A percentile compares a stretch with the other conserved stretches of the same genome.
Evolutionary conservation across 1,140 invertebrate genomes (phyloP).

Genomic region (Dendroctonus ponderosae): DNA sequence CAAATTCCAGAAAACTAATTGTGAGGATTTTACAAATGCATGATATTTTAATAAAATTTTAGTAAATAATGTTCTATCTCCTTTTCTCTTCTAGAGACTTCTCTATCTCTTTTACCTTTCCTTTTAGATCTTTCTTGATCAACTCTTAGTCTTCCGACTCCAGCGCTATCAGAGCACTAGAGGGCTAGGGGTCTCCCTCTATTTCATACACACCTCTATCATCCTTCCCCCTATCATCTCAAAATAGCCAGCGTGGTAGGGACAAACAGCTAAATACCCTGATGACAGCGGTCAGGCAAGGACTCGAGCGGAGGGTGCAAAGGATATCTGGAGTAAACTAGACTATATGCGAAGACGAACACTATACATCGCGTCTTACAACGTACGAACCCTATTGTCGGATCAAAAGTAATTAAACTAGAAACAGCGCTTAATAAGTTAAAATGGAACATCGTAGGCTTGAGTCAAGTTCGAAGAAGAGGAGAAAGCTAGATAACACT

Average conservation of each 20-base stretch:
- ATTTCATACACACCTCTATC: no score
- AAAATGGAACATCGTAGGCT: constrained; percentile 26
- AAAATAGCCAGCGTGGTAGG: background rate
- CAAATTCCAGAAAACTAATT: no score
- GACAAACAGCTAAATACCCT: constrained; percentile 2
- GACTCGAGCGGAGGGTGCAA: constrained; percentile 1
- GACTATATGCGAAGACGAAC: constrained; percentile 1
- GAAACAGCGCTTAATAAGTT: constrained; percentile 10
- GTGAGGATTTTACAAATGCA: no score
- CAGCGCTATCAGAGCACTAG: no score
- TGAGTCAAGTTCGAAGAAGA: constrained; percentile 13
- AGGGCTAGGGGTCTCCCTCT: no score
- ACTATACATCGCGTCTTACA: constrained; percentile 19
- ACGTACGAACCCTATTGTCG: constrained; percentile 10
- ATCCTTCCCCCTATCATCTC: constrained; percentile 1
- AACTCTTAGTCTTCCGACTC: no score
- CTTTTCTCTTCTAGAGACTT: no score
- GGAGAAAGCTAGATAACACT: constrained; percentile 18
- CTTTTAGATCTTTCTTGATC: no score
- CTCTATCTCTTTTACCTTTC: no score
- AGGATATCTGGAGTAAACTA: constrained; percentile 1
- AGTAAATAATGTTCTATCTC: no score
- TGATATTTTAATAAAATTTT: no score
- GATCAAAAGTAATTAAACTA: constrained; percentile 17
- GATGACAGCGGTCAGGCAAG: background rate